Percentiles rank a stretch among this genome's conserved stretches.
These are phyloP conservation scores for Colletes collaris DNA, from an alignment of 2,888 invertebrate species.

Conservation along the genomic window DNA sequence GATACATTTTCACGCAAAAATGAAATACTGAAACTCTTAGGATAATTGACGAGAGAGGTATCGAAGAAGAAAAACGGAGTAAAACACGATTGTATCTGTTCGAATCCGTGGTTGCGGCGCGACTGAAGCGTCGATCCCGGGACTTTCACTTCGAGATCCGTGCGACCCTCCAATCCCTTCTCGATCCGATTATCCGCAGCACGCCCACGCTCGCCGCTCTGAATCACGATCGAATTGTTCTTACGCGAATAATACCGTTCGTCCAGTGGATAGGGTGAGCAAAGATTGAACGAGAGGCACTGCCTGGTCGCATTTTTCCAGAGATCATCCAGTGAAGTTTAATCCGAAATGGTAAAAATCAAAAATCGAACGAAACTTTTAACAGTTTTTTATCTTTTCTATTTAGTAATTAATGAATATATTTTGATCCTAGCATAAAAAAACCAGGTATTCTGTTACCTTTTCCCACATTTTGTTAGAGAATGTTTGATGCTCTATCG, in stretches of 20 bases:
- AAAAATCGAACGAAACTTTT: too few relatives aligned
- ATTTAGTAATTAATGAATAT: too few relatives aligned
- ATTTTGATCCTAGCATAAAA: too few relatives aligned
- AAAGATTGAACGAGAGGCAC: neutral
- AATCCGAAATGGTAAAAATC: too few relatives aligned
- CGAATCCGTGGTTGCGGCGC: constrained; percentile 42
- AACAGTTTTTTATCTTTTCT: too few relatives aligned
- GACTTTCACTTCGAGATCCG: constrained; percentile 68
- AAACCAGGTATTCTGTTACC: too few relatives aligned
- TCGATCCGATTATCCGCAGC: constrained; percentile 51
- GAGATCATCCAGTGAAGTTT: neutral
- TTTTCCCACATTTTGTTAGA: too few relatives aligned
- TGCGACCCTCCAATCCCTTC: constrained; percentile 53
- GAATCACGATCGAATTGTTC: constrained; percentile 60
- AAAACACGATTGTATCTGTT: constrained; percentile 6
- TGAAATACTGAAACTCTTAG: neutral
- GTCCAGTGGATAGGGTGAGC: constrained; percentile 8
- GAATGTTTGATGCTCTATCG: too few relatives aligned
- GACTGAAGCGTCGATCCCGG: constrained; percentile 53
- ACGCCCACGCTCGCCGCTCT: constrained; percentile 64
- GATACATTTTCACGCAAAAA: constrained; percentile 9
- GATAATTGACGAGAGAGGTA: neutral
- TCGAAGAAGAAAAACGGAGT: neutral
- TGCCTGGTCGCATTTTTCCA: neutral
- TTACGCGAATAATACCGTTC: constrained; percentile 22